phyloP scores from a whole-genome alignment of 2,888 invertebrate genomes.

The Diaprepes abbreviatus region DNA sequence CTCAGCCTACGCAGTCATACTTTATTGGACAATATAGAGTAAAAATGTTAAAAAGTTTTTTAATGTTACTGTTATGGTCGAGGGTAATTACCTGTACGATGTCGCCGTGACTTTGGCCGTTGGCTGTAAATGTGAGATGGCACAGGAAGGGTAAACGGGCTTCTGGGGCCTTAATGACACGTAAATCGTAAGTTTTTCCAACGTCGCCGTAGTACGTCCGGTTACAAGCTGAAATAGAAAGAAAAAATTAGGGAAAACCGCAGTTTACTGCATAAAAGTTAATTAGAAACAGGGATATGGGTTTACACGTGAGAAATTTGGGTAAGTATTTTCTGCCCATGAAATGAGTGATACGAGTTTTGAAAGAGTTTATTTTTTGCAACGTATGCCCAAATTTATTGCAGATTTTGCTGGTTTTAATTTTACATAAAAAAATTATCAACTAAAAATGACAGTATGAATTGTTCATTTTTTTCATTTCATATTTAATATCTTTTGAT shows the following conservation, averaged over 20 bases:
- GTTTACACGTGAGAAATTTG: too few species aligned
- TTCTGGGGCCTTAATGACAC: conserved; percentile 79
- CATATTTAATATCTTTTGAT: too few species aligned
- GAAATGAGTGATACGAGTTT: too few species aligned
- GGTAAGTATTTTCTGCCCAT: too few species aligned
- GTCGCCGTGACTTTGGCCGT: conserved; percentile 89
- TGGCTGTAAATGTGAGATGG: conserved; percentile 92
- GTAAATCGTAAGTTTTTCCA: conserved; percentile 85
- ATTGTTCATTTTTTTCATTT: too few species aligned
- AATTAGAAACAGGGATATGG: neutral
- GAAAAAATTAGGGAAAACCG: conserved; percentile 7
- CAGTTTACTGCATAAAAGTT: neutral
- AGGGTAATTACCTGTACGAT: conserved; percentile 79
- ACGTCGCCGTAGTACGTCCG: conserved; percentile 92
- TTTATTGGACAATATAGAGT: conserved; percentile 3
- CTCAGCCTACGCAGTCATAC: conserved; percentile 9
- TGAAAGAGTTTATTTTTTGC: too few species aligned
- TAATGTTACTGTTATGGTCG: conserved; percentile 39
- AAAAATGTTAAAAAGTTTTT: conserved; percentile 26
- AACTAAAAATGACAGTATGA: too few species aligned
- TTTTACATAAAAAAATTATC: too few species aligned
- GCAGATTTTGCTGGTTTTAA: too few species aligned
- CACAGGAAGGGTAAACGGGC: conserved; percentile 88
- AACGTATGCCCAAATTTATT: too few species aligned
- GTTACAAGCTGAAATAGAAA: conserved; percentile 79